Evolutionary conservation across 1,140 invertebrate genomes (phyloP).

Genomic region (Conus betulinus): DNA sequence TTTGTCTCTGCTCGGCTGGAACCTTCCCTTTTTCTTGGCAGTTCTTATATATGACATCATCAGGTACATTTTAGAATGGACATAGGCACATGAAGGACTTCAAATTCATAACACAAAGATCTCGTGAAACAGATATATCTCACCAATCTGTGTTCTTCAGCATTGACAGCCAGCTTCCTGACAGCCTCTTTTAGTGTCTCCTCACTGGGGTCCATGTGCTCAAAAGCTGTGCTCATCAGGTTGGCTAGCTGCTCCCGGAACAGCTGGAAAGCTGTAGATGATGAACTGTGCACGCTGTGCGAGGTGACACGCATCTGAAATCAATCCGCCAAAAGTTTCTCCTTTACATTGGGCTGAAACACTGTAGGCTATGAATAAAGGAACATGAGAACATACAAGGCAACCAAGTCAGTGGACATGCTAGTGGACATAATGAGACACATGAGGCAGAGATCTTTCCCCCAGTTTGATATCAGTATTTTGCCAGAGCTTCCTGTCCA

Average conservation of each 20-base stretch:
- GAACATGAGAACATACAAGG: too few relatives aligned
- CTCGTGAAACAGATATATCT: too few relatives aligned
- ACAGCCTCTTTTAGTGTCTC: conserved; percentile 70
- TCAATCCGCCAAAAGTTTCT: neutral
- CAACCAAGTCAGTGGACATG: too few relatives aligned
- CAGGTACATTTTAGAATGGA: too few relatives aligned
- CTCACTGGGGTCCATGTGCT: conserved; percentile 60
- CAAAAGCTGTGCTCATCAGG: conserved; percentile 64
- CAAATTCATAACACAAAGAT: neutral
- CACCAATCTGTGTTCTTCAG: conserved; percentile 62
- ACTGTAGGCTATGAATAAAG: too few relatives aligned
- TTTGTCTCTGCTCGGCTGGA: too few relatives aligned
- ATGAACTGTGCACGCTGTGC: conserved; percentile 53
- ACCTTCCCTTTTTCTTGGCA: too few relatives aligned
- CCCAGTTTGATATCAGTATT: too few relatives aligned
- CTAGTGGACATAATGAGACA: too few relatives aligned
- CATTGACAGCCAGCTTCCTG: conserved; percentile 46
- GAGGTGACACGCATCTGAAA: conserved; percentile 51
- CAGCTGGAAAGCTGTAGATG: conserved; percentile 56
- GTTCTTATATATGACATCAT: neutral
- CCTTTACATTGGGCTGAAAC: too few relatives aligned
- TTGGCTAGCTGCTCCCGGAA: conserved; percentile 71
- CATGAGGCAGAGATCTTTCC: too few relatives aligned
- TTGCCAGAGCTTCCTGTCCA: too few relatives aligned
- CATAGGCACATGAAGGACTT: neutral